Evolutionary conservation across 2,888 invertebrate species (phyloP).

Genomic region (Pseudolycoriella hygida): DNA sequence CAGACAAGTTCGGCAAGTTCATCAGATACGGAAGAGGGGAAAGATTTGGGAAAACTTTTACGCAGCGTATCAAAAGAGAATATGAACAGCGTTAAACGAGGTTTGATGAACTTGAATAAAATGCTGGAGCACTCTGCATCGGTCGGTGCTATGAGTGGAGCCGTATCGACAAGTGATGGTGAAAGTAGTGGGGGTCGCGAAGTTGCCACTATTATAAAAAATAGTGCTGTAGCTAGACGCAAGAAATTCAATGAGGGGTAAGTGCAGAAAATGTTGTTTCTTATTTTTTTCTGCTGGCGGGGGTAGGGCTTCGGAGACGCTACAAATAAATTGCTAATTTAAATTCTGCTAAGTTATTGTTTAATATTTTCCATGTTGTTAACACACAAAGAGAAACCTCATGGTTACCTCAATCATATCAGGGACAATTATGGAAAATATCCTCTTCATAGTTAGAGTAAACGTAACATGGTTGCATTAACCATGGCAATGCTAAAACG

Average conservation of each 20-base stretch:
- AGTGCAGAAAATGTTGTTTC: conserved; percentile 17
- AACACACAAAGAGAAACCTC: too few relatives aligned
- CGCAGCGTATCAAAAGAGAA: conserved; percentile 23
- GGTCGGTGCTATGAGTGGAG: not conserved
- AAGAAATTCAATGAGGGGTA: conserved; percentile 32
- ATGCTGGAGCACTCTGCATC: not conserved
- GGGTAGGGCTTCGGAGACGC: too few relatives aligned
- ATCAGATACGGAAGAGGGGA: conserved; percentile 12
- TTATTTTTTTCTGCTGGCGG: too few relatives aligned
- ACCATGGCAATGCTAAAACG: too few relatives aligned
- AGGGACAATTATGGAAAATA: too few relatives aligned
- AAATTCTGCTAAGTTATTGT: too few relatives aligned
- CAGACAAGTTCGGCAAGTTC: conserved; percentile 2
- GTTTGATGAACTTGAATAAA: not conserved
- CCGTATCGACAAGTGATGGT: conserved; percentile 28
- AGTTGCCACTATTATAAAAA: conserved; percentile 31
- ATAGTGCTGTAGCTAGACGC: conserved; percentile 28
- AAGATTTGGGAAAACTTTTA: conserved; percentile 22
- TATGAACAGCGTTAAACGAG: conserved; percentile 8
- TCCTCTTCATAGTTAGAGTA: too few relatives aligned
- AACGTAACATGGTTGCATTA: too few relatives aligned
- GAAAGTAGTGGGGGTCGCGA: conserved; percentile 33
- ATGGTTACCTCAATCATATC: too few relatives aligned
- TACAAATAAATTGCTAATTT: too few relatives aligned
- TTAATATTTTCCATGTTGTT: too few relatives aligned